Percentiles rank a stretch among this genome's conserved stretches.
phyloP scores from a whole-genome alignment of 2,888 invertebrate species.

The Galerucella pusilla region DNA sequence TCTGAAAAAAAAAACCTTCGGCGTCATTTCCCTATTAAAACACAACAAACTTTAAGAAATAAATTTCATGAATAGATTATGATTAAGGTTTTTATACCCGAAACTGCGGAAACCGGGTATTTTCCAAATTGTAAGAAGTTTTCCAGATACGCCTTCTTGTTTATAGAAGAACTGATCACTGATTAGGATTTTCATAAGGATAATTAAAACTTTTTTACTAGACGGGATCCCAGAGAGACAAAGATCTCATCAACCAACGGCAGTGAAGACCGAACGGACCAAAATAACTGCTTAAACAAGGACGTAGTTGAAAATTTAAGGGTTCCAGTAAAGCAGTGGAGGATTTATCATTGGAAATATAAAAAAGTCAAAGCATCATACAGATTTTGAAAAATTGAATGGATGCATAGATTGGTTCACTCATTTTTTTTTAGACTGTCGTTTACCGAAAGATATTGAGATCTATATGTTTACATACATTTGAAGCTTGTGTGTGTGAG shows the following conservation, averaged over 20 bases:
- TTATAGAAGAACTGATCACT: conserved; percentile 35
- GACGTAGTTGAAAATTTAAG: not conserved
- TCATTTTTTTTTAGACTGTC: too few relatives aligned
- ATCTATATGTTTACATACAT: too few relatives aligned
- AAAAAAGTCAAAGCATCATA: too few relatives aligned
- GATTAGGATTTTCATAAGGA: conserved; percentile 31
- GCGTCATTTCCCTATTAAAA: conserved; percentile 22
- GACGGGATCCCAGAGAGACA: conserved; percentile 25
- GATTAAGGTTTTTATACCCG: conserved; percentile 25
- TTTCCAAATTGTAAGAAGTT: conserved; percentile 28
- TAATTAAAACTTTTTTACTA: conserved; percentile 31
- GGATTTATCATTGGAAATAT: too few relatives aligned
- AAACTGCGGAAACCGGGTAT: conserved; percentile 14
- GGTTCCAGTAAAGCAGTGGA: too few relatives aligned
- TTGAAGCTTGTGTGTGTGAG: too few relatives aligned
- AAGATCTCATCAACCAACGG: conserved; percentile 33
- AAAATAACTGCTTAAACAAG: not conserved
- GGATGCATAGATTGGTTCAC: too few relatives aligned
- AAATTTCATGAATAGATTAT: conserved; percentile 25
- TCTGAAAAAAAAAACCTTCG: conserved; percentile 9
- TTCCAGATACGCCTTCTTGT: conserved; percentile 32
- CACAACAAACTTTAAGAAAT: conserved; percentile 3
- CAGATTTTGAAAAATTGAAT: too few relatives aligned
- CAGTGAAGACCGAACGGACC: not conserved
- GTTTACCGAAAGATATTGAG: too few relatives aligned